phyloP scores from a whole-genome alignment of 1,140 invertebrate species.

The Drosophila pachea region DNA sequence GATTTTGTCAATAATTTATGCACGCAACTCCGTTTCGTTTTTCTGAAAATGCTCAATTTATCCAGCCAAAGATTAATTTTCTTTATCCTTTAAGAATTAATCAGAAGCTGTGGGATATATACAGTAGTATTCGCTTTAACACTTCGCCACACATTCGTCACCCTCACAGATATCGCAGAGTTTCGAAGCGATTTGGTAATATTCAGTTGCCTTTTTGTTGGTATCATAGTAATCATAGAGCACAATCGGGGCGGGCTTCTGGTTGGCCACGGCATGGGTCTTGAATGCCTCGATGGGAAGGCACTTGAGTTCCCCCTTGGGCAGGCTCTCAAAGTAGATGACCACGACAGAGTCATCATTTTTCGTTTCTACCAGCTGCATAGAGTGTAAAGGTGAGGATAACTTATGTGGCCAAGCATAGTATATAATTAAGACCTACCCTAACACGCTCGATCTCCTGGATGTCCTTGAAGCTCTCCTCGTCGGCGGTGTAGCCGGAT shows the following conservation, averaged over 20 bases:
- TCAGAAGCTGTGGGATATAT: too few species aligned
- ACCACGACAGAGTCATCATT: slow-evolving; percentile 87
- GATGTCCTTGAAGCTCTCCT: slow-evolving; percentile 60
- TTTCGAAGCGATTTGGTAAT: slow-evolving; percentile 68
- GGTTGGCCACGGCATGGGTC: slow-evolving; percentile 89
- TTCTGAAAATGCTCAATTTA: too few species aligned
- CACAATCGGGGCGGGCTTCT: slow-evolving; percentile 89
- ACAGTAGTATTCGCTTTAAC: not conserved
- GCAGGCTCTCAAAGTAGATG: slow-evolving; percentile 91
- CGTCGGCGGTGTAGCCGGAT: slow-evolving; percentile 85
- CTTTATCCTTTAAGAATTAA: too few species aligned
- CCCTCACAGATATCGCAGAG: slow-evolving; percentile 68
- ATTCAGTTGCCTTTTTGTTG: slow-evolving; percentile 81
- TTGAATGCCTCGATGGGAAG: slow-evolving; percentile 90
- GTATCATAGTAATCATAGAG: slow-evolving; percentile 96
- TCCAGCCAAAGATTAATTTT: too few species aligned
- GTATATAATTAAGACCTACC: slow-evolving; percentile 38
- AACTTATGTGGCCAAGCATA: not conserved
- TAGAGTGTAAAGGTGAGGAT: not conserved
- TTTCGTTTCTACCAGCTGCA: slow-evolving; percentile 85
- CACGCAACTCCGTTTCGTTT: too few species aligned
- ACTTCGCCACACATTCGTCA: slow-evolving; percentile 49
- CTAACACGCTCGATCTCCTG: slow-evolving; percentile 58
- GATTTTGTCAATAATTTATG: too few species aligned
- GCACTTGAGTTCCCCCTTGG: slow-evolving; percentile 83